Percentiles rank a stretch among this genome's conserved stretches.
Evolutionary conservation across 2,888 invertebrate genomes (phyloP).

Genomic region (Conops quadrifasciatus): DNA sequence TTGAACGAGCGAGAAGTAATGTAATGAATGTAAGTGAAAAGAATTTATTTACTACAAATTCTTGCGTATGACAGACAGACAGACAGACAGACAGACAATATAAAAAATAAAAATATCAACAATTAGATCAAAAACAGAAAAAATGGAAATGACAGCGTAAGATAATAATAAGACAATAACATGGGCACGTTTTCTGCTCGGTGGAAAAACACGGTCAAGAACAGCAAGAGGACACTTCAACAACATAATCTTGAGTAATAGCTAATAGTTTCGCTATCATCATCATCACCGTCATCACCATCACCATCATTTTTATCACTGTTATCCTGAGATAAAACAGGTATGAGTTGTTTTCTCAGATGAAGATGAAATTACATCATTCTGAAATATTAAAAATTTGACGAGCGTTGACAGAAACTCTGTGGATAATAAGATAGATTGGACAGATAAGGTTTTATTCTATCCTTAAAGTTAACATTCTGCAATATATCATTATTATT

Average conservation of each 20-base stretch:
- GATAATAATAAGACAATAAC: neutral
- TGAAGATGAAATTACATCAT: too few relatives aligned
- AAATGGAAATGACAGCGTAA: slow-evolving; percentile 1
- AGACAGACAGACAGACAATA: neutral
- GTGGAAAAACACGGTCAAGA: too few relatives aligned
- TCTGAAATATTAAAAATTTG: too few relatives aligned
- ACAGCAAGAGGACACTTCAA: neutral
- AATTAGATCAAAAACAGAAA: neutral
- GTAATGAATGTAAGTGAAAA: neutral
- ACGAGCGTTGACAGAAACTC: too few relatives aligned
- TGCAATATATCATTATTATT: too few relatives aligned
- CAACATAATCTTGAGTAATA: neutral
- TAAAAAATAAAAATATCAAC: neutral
- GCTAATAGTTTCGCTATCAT: too few relatives aligned
- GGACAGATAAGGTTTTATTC: too few relatives aligned
- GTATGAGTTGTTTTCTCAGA: too few relatives aligned
- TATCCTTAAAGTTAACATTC: too few relatives aligned
- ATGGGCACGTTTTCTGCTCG: too few relatives aligned
- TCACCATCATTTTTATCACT: neutral
- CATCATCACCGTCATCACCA: neutral
- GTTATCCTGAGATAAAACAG: neutral
- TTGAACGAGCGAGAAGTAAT: neutral
- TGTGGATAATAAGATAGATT: too few relatives aligned
- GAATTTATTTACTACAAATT: neutral
- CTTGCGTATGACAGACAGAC: too few relatives aligned